Evolutionary conservation across 2,113 vertebrate genomes (phyloP).

Genomic region (Cyphomyrus discorhynchus): DNA sequence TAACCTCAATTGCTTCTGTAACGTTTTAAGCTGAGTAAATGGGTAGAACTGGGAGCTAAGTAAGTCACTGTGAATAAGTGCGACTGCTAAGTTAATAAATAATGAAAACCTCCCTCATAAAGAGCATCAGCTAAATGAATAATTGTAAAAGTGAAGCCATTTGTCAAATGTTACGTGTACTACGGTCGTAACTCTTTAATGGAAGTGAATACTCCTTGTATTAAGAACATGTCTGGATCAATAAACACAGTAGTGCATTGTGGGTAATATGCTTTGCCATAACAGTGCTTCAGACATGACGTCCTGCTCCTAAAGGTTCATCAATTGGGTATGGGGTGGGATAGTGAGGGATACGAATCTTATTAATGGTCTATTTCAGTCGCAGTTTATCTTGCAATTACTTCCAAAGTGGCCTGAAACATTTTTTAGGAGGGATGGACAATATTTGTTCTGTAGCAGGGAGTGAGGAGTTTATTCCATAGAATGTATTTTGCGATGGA

Average conservation of each 20-base stretch:
- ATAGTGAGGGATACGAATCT: neutral
- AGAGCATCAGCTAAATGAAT: slow-evolving; percentile 7
- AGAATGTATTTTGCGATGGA: neutral
- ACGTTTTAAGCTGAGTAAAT: neutral
- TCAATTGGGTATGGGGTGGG: neutral
- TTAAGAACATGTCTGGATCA: neutral
- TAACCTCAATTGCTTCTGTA: slow-evolving; percentile 10
- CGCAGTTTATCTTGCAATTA: neutral
- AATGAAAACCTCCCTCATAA: neutral
- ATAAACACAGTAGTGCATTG: neutral
- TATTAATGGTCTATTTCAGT: neutral
- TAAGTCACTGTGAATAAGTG: neutral
- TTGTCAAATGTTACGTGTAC: neutral
- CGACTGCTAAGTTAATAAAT: slow-evolving; percentile 2
- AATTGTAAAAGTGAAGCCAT: slow-evolving; percentile 12
- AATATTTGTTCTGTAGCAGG: neutral
- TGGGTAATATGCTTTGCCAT: slow-evolving; percentile 13
- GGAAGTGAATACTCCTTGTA: slow-evolving; percentile 4
- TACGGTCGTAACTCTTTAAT: neutral
- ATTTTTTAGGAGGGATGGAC: neutral
- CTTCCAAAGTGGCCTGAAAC: neutral
- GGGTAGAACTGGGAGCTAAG: neutral
- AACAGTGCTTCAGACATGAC: neutral
- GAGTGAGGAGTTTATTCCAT: neutral
- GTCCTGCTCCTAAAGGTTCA: neutral